A percentile compares a stretch with the other conserved stretches of the same genome.
phyloP scores from a whole-genome alignment of 2,888 invertebrate species.

The Lottia scabra region DNA sequence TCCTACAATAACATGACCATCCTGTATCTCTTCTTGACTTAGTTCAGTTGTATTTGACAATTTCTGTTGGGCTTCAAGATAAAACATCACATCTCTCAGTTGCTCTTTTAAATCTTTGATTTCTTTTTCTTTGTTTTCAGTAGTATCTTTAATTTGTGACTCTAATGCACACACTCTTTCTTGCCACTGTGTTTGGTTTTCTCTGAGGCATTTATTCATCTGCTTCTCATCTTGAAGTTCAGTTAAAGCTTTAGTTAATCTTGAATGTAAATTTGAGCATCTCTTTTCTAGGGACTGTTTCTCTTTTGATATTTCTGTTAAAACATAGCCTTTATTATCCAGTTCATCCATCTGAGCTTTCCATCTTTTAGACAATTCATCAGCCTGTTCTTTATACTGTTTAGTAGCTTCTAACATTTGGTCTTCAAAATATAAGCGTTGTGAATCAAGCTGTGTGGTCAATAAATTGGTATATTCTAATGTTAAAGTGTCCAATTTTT shows the following conservation, averaged over 20 bases:
- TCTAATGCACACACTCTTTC: conserved; percentile 62
- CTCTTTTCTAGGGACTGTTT: conserved; percentile 62
- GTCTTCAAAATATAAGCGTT: conserved; percentile 91
- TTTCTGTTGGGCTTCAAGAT: conserved; percentile 86
- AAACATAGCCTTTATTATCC: conserved; percentile 32
- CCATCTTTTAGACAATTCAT: conserved; percentile 48
- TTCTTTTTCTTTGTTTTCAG: conserved; percentile 72
- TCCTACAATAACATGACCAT: conserved; percentile 75
- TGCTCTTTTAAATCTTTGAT: conserved; percentile 90
- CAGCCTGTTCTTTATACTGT: conserved; percentile 56
- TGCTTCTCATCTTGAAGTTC: conserved; percentile 88
- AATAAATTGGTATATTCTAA: conserved; percentile 96
- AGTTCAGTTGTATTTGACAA: conserved; percentile 53
- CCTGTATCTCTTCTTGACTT: conserved; percentile 68
- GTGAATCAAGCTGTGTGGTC: conserved; percentile 94
- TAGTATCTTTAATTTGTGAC: conserved; percentile 46
- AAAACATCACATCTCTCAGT: conserved; percentile 96
- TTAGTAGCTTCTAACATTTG: conserved; percentile 73
- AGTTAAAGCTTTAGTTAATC: conserved; percentile 77
- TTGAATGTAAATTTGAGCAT: conserved; percentile 54
- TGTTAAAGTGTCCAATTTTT: conserved; percentile 94
- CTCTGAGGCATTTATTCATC: conserved; percentile 81
- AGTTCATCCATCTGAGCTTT: conserved; percentile 40
- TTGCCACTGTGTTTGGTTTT: conserved; percentile 80
- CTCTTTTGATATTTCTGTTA: conserved; percentile 68